Base-by-base conservation (phyloP, 2,797 vertebrate genomes). In the Lacerta agilis region DNA sequence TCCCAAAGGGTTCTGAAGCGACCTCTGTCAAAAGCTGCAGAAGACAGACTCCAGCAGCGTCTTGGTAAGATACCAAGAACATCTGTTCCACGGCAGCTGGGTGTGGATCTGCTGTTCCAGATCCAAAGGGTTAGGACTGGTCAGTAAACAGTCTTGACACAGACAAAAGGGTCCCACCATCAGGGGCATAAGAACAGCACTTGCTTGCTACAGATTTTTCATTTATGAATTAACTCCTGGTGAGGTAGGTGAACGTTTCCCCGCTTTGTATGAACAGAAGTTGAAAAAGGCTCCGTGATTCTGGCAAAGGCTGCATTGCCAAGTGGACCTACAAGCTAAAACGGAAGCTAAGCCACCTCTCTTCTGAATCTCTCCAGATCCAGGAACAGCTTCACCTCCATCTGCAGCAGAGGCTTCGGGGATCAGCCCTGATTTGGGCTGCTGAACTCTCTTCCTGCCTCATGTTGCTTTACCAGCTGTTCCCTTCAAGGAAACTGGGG, bases 331-430 rank as follows among this genome's bases (percentile, higher is more conserved):
- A 82, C 89, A 82, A 93, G 89, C 38, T 71, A 17, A 49, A 29
- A 49, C 20, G 13, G 20, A 67, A 85, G 41, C 33, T 38, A 13
- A 27, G 7, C 91, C 88, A 86, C 83, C 81, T 94, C 41, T 18
- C 27, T 58, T 27, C 66, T 4, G 69, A 36, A 72, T 64, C 61
- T 67, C 33, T 3, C 82, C 83, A 86, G 88, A 0, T 87, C 86
- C 88, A 90, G 81, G 88, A 69, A 88, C 89, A 92, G 73, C 72
- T 88, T 77, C 67, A 79, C 85, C 90, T 91, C 84, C 88, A 71
- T 55, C 91, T 81, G 85, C 77, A 91, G 38, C 55, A 71, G 83
- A 92, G 85, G 49, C 86, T 80, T 85, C 6, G 38, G 83, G 79
- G 86, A 82, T 86, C 78, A 64, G 61, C 86, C 89, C 86, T 84